Evolutionary conservation across 1,140 invertebrate genomes (phyloP).

Genomic region (Leptinotarsa texana): DNA sequence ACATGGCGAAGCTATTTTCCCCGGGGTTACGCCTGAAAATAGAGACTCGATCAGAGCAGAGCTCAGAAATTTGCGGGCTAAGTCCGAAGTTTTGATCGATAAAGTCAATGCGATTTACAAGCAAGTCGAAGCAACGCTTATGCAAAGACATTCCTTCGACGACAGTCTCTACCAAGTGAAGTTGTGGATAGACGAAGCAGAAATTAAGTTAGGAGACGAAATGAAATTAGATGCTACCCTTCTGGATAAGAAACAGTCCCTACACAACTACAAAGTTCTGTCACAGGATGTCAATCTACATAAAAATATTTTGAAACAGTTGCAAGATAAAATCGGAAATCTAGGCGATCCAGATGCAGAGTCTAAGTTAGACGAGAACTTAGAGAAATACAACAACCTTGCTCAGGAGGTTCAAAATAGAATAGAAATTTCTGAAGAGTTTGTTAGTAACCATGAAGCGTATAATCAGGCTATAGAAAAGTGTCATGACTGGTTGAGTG

Average conservation of each 20-base stretch:
- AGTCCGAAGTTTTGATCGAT: slow-evolving; percentile 83
- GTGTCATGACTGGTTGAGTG: slow-evolving; percentile 73
- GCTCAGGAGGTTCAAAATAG: slow-evolving; percentile 69
- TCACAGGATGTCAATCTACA: slow-evolving; percentile 83
- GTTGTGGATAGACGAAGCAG: slow-evolving; percentile 77
- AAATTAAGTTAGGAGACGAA: slow-evolving; percentile 69
- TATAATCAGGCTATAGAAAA: slow-evolving; percentile 79
- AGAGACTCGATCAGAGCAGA: slow-evolving; percentile 83
- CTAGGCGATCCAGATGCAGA: slow-evolving; percentile 76
- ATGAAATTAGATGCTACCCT: slow-evolving; percentile 74
- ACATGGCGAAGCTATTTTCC: slow-evolving; percentile 84
- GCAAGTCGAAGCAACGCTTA: slow-evolving; percentile 80
- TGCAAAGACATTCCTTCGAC: slow-evolving; percentile 87
- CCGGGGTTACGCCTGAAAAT: slow-evolving; percentile 83
- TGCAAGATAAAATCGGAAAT: slow-evolving; percentile 74
- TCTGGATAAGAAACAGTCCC: slow-evolving; percentile 81
- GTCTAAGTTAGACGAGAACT: slow-evolving; percentile 69
- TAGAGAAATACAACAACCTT: slow-evolving; percentile 71
- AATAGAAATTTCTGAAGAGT: slow-evolving; percentile 69
- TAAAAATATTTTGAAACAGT: slow-evolving; percentile 74
- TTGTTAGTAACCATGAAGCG: slow-evolving; percentile 80
- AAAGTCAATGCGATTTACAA: slow-evolving; percentile 83
- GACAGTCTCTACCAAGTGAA: slow-evolving; percentile 83
- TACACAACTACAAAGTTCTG: slow-evolving; percentile 75
- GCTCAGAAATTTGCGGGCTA: slow-evolving; percentile 76